Conservation (phyloP, 2,888 invertebrate species). For the Lasiommata megera region DNA sequence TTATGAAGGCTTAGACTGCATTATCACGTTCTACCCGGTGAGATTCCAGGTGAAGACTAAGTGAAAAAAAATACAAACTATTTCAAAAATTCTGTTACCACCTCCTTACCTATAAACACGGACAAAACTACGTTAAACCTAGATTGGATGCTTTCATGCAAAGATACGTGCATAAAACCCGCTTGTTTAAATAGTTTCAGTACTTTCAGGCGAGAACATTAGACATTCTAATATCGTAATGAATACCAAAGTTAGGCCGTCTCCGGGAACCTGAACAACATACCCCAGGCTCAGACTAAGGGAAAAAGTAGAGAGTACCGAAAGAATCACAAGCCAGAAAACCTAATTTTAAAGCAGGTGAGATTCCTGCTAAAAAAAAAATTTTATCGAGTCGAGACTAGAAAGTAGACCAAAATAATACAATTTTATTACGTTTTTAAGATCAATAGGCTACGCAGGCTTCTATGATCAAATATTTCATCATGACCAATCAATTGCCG, state of each 20-base stretch:
- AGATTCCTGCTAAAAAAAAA: background rate
- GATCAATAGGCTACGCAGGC: too few relatives aligned
- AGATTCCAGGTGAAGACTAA: too few relatives aligned
- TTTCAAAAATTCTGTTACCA: background rate
- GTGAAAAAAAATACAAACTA: background rate
- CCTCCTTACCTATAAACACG: background rate
- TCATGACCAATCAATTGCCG: too few relatives aligned
- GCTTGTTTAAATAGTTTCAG: conserved; percentile 29
- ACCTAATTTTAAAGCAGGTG: too few relatives aligned
- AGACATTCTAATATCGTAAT: conserved; percentile 39
- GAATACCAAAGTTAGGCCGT: conserved; percentile 41
- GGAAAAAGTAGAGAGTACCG: background rate
- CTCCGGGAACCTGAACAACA: conserved; percentile 36
- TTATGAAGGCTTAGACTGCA: too few relatives aligned
- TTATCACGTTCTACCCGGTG: too few relatives aligned
- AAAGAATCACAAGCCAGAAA: too few relatives aligned
- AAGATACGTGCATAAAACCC: conserved; percentile 23
- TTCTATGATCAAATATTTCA: too few relatives aligned
- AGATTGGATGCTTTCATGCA: conserved; percentile 20
- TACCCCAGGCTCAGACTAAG: conserved; percentile 29
- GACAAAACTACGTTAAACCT: conserved; percentile 22
- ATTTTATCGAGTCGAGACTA: too few relatives aligned
- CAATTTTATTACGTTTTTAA: too few relatives aligned
- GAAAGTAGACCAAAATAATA: too few relatives aligned
- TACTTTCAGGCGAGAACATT: conserved; percentile 30